phyloP scores from a whole-genome alignment of 2,888 invertebrate genomes.

The Plagodis pulveraria region DNA sequence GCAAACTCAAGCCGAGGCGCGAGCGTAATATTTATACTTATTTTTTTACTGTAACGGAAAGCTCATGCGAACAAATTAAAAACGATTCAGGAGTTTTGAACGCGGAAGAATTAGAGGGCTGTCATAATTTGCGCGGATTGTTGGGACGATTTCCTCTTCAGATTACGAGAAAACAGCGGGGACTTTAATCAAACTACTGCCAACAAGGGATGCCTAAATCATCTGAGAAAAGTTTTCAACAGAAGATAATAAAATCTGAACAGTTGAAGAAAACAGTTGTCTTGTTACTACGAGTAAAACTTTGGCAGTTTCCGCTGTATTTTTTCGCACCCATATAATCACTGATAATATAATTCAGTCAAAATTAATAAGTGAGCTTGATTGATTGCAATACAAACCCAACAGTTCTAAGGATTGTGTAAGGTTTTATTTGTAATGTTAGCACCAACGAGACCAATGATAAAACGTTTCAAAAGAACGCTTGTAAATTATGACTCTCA shows the following conservation, averaged over 20 bases:
- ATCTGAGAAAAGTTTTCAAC: constrained; percentile 18
- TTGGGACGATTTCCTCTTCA: constrained; percentile 46
- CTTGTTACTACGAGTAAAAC: too few species aligned
- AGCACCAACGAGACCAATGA: too few species aligned
- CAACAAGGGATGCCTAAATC: not conserved
- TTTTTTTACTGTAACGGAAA: not conserved
- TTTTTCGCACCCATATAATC: too few species aligned
- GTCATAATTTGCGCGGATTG: constrained; percentile 36
- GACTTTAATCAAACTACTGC: constrained; percentile 1
- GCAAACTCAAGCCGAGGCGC: constrained; percentile 17
- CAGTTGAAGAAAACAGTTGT: too few species aligned
- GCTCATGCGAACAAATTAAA: constrained; percentile 33
- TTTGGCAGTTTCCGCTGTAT: too few species aligned
- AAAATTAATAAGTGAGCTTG: too few species aligned
- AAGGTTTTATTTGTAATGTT: too few species aligned
- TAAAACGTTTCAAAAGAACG: constrained; percentile 25
- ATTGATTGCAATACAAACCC: too few species aligned
- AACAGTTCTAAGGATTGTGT: too few species aligned
- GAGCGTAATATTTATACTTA: not conserved
- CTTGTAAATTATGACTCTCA: constrained; percentile 22
- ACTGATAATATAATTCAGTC: too few species aligned
- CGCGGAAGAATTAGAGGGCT: constrained; percentile 16
- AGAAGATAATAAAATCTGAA: not conserved
- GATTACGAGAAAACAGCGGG: constrained; percentile 41
- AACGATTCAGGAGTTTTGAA: constrained; percentile 28